A percentile compares a stretch with the other conserved stretches of the same genome.
Evolutionary conservation across 2,888 invertebrate genomes (phyloP).

Genomic region (Noctua comes): DNA sequence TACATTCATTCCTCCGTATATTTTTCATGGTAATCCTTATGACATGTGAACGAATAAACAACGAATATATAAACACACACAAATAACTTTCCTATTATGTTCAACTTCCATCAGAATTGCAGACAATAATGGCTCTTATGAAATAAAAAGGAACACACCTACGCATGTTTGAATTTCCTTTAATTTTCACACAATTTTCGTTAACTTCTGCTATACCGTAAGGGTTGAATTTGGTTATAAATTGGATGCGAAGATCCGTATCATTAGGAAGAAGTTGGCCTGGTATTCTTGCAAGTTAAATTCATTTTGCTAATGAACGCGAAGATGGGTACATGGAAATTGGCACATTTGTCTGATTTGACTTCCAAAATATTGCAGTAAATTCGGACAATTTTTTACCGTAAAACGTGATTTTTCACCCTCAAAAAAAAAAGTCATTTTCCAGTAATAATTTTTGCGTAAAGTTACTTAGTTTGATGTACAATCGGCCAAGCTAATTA

Average conservation of each 20-base stretch:
- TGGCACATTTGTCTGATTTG: slow-evolving; percentile 14
- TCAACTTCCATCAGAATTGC: slow-evolving; percentile 5
- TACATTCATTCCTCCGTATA: not conserved
- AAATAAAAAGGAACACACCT: slow-evolving; percentile 16
- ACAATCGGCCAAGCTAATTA: no score
- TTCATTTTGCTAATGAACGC: slow-evolving; percentile 38
- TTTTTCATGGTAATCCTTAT: not conserved
- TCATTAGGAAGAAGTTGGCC: slow-evolving; percentile 34
- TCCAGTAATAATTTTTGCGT: no score
- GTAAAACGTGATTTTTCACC: no score
- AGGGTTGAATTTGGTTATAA: slow-evolving; percentile 36
- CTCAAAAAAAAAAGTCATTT: no score
- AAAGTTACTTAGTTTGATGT: no score
- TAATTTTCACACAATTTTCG: slow-evolving; percentile 27
- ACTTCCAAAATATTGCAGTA: slow-evolving; percentile 6
- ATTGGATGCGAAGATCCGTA: slow-evolving; percentile 36
- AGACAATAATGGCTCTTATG: slow-evolving; percentile 17
- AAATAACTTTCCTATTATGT: slow-evolving; percentile 32
- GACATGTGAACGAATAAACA: not conserved
- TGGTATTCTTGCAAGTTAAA: slow-evolving; percentile 44
- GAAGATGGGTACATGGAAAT: slow-evolving; percentile 10
- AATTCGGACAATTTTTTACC: no score
- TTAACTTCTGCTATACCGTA: not conserved
- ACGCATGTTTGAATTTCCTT: slow-evolving; percentile 2
- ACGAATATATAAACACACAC: not conserved